Base-by-base conservation (phyloP, 2,113 vertebrate species). In the Nesogale talazaci region DNA sequence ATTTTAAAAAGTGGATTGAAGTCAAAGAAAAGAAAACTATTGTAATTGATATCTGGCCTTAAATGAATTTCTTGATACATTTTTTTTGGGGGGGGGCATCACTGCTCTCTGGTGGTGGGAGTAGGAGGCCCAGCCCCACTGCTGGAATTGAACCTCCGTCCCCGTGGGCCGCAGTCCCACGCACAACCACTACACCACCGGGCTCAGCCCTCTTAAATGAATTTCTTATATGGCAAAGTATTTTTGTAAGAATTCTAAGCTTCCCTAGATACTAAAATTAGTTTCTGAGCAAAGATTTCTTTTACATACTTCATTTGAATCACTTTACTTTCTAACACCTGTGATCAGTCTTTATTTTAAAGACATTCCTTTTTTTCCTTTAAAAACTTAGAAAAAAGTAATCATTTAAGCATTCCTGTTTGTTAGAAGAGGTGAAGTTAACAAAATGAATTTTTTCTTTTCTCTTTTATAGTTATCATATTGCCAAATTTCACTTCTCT, bases 401-500 rank as follows among this genome's bases (percentile, higher is more conserved):
- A 46, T 46, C 4, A 52, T 52, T 52, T 52, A 11, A 52, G 46
- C 42, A 46, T 36, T 74, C 74, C 2, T 40, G 79, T 29, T 67
- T 80, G 31, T n/a, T 76, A 7, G 56, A 40, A 88, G 27, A 86
- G 52, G 67, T 72, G 9, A 77, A 87, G 70, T 19, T 82, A 31
- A 91, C 67, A 69, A 87, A 94, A 36, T 84, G 23, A 70, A 90
- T 56, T 90, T 95, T 95, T 92, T 74, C 65, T 96, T 93, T 95
- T 85, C 17, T 9, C 34, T 92, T 80, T 94, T 19, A 46, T 34
- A 96, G 96, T 95, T 25, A 31, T 22, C 22, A 22, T 77, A 82
- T 78, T 96, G 88, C 74, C 83, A 75, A 95, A 82, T 82, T 93
- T 96, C 79, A 81, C 22, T 88, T 94, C 46, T 79, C 91, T 97